Percentiles rank a stretch among this genome's conserved stretches.
phyloP scores from a whole-genome alignment of 2,113 vertebrate species.

The Paramisgurnus dabryanus region DNA sequence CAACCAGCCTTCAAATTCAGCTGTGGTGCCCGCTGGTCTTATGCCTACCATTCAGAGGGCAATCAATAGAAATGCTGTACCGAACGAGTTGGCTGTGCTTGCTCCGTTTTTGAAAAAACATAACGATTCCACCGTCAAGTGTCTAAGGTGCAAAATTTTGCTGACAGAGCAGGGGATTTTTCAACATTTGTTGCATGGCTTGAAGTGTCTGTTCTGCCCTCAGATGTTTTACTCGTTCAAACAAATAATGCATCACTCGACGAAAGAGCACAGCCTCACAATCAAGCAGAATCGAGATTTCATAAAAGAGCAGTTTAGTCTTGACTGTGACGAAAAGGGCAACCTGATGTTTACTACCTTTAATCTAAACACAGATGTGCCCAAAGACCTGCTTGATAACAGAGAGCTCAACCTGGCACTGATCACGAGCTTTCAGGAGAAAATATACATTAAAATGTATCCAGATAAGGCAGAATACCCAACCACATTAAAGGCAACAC shows the following conservation, averaged over 20 bases:
- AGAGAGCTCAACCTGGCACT: conserved; percentile 81
- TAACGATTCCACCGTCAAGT: conserved; percentile 75
- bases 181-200: conserved; percentile 81
- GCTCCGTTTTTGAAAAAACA: conserved; percentile 80
- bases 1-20: conserved; percentile 51
- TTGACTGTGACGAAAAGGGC: conserved; percentile 75
- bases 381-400: conserved; percentile 79
- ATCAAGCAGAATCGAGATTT: conserved; percentile 75
- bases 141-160: conserved; percentile 77
- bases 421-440: conserved; percentile 75
- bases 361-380: conserved; percentile 75
- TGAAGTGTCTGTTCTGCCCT: conserved; percentile 84
- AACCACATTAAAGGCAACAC: conserved; percentile 43
- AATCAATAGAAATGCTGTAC: conserved; percentile 22
- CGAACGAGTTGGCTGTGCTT: conserved; percentile 73
- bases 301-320: conserved; percentile 75
- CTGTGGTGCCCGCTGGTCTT: conserved; percentile 6
- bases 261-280: conserved; percentile 71
- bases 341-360: conserved; percentile 78
- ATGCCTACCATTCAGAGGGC: conserved; percentile 31
- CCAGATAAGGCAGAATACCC: conserved; percentile 63
- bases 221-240: conserved; percentile 81
- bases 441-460: conserved; percentile 80
- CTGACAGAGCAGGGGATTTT: conserved; percentile 80
- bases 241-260: conserved; percentile 78